phyloP scores from a whole-genome alignment of 2,113 vertebrate genomes.

The Mirounga angustirostris region DNA sequence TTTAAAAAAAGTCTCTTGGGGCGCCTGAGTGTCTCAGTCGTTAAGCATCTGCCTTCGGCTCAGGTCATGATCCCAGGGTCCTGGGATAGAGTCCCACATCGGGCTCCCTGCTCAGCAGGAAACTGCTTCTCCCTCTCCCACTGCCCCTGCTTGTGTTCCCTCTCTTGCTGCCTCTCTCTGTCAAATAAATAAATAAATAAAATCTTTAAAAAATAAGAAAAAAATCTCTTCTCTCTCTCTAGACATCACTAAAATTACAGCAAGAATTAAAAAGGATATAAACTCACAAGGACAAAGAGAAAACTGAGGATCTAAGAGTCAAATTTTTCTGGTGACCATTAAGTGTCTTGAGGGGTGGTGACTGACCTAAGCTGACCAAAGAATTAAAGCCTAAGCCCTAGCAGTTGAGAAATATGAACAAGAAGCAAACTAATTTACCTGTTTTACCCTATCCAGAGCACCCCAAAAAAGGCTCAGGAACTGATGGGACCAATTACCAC shows the following conservation, averaged over 20 bases:
- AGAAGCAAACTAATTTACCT: neutral
- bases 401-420: neutral
- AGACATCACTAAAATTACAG: neutral
- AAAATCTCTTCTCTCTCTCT: neutral
- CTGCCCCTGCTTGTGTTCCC: no score
- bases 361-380: neutral
- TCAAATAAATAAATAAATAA: no score
- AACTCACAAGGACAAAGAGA: neutral
- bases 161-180: no score
- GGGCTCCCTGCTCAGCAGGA: no score
- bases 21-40: no score
- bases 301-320: neutral
- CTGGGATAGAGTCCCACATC: no score
- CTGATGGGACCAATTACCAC: neutral
- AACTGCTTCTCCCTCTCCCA: no score
- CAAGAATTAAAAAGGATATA: slow-evolving; percentile 38
- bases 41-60: no score
- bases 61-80: no score
- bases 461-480: neutral
- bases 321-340: neutral
- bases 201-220: neutral
- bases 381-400: neutral
- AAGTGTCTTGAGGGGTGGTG: neutral
- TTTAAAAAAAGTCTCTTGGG: no score
- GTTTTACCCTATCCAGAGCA: neutral